phyloP scores from a whole-genome alignment of 2,113 vertebrate genomes.

The Nothoprocta perdicaria region DNA sequence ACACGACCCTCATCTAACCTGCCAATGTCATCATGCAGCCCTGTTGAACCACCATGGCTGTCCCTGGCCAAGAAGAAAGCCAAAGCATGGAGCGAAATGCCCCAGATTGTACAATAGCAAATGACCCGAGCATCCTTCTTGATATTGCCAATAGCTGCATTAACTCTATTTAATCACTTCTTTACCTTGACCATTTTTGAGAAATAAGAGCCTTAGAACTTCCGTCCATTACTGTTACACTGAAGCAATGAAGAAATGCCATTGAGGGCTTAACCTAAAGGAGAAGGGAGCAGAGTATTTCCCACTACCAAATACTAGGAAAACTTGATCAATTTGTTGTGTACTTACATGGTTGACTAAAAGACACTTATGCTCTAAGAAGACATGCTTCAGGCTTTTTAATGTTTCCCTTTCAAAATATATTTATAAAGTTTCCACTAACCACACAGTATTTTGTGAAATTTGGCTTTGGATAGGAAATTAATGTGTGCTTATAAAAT shows the following conservation, averaged over 20 bases:
- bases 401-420: constrained; percentile 5
- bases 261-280: not conserved
- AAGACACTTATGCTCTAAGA: not conserved
- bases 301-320: constrained; percentile 1
- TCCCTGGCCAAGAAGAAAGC: constrained; percentile 94
- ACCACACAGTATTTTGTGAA: not conserved
- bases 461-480: not conserved
- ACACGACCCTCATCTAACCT: constrained; percentile 35
- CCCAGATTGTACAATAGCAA: constrained; percentile 84
- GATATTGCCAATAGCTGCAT: constrained; percentile 35
- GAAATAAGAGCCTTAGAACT: constrained; percentile 60
- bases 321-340: not conserved
- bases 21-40: constrained; percentile 55
- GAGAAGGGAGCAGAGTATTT: constrained; percentile 43
- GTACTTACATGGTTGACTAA: not conserved
- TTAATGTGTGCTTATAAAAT: not conserved
- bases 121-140: not conserved
- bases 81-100: constrained; percentile 93
- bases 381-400: constrained; percentile 31
- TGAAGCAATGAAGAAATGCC: constrained; percentile 32
- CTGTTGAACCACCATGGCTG: constrained; percentile 89
- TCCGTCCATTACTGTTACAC: constrained; percentile 11
- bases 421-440: not conserved
- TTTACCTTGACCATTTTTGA: constrained; percentile 48
- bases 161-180: constrained; percentile 46